Percentiles rank a stretch among this genome's conserved stretches.
Conservation (phyloP, 2,888 invertebrate species). For the Lordiphosa fenestrarum region DNA sequence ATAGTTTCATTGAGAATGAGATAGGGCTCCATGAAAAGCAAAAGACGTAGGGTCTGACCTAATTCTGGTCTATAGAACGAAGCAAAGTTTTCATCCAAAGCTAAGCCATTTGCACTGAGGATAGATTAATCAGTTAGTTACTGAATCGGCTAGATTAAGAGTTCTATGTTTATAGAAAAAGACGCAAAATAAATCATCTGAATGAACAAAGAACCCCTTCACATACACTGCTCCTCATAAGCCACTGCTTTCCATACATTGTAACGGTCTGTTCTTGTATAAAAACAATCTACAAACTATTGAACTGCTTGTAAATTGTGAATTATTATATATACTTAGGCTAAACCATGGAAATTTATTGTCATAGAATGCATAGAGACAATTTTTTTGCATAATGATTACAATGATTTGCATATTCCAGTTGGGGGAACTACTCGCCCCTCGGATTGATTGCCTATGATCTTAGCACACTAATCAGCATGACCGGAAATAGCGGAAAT, state of each 20-base stretch:
- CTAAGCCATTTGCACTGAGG: too few species aligned
- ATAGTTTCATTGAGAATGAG: too few species aligned
- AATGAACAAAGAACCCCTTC: not conserved
- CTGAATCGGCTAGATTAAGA: too few species aligned
- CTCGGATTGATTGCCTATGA: conserved; percentile 20
- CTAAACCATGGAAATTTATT: conserved; percentile 2
- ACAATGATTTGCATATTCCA: conserved; percentile 7
- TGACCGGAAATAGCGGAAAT: conserved; percentile 53
- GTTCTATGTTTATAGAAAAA: too few species aligned
- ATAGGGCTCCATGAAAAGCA: too few species aligned
- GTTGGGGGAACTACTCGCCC: not conserved
- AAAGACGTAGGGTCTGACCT: too few species aligned
- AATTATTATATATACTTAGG: not conserved
- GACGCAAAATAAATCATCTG: too few species aligned
- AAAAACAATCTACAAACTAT: not conserved
- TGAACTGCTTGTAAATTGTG: not conserved
- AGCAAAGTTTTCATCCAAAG: too few species aligned
- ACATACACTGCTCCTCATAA: not conserved
- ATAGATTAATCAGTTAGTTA: too few species aligned
- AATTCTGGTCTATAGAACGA: too few species aligned
- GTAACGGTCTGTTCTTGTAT: not conserved
- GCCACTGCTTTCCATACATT: not conserved
- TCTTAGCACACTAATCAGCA: conserved; percentile 41
- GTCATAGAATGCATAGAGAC: not conserved
- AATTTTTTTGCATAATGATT: conserved; percentile 2